Conservation (phyloP, 2,797 vertebrate species). For the Labroides dimidiatus region DNA sequence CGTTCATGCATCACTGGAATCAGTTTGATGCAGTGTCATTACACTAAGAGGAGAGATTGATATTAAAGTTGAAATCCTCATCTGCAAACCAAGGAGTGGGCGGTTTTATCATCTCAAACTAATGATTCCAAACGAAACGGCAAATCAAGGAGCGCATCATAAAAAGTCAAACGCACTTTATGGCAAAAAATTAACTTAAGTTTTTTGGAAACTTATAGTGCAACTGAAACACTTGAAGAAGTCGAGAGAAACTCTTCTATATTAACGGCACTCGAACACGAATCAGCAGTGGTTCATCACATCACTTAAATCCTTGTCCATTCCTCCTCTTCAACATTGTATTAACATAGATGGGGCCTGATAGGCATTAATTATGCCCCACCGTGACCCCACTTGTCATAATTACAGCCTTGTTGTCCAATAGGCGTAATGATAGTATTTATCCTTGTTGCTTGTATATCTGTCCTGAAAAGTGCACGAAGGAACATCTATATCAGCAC, state of each 20-base stretch:
- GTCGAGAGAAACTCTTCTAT: background rate
- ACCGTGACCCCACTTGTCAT: slow-evolving; percentile 69
- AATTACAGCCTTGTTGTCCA: slow-evolving; percentile 71
- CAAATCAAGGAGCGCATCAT: slow-evolving; percentile 48
- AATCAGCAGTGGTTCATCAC: slow-evolving; percentile 29
- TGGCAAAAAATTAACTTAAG: background rate
- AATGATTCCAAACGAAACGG: slow-evolving; percentile 62
- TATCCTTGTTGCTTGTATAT: slow-evolving; percentile 69
- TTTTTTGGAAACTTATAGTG: slow-evolving; percentile 7
- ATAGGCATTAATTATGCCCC: slow-evolving; percentile 77
- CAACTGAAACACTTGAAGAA: slow-evolving; percentile 8
- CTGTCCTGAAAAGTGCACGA: slow-evolving; percentile 60
- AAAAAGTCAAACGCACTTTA: slow-evolving; percentile 27
- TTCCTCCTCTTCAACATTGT: slow-evolving; percentile 49
- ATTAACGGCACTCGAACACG: slow-evolving; percentile 20
- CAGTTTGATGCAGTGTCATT: slow-evolving; percentile 80
- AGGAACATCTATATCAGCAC: slow-evolving; percentile 52
- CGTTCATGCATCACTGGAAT: slow-evolving; percentile 75
- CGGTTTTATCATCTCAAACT: slow-evolving; percentile 67
- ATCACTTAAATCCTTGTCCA: slow-evolving; percentile 38
- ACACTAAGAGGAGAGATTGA: slow-evolving; percentile 66
- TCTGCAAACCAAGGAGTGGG: slow-evolving; percentile 46
- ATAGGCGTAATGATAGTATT: slow-evolving; percentile 80
- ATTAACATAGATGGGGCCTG: slow-evolving; percentile 61
- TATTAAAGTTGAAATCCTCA: slow-evolving; percentile 68